Conservation (phyloP, 2,113 vertebrate species). For the Microtus richardsoni region DNA sequence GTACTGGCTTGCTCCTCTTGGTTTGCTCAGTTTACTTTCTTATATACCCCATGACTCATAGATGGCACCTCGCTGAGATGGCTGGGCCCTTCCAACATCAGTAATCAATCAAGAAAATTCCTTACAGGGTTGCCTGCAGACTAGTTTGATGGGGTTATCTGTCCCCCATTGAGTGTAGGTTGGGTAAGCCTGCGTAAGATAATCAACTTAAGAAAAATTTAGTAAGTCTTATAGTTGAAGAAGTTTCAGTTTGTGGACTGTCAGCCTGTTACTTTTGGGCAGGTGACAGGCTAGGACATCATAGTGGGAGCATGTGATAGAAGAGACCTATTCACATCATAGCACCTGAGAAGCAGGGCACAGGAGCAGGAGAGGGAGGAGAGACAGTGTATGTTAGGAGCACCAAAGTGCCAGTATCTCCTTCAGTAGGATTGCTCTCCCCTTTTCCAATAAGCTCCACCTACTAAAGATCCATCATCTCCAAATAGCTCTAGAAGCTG, state of each 20-base stretch:
- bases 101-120: not conserved
- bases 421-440: not conserved
- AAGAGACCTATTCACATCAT: not conserved
- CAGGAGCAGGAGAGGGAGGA: not conserved
- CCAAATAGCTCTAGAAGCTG: not conserved
- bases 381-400: not conserved
- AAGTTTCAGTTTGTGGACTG: not conserved
- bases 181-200: not conserved
- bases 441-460: not conserved
- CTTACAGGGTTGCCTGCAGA: not conserved
- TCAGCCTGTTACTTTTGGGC: not conserved
- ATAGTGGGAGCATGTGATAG: not conserved
- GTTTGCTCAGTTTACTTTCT: not conserved
- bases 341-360: not conserved
- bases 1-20: not conserved
- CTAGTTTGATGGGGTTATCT: not conserved
- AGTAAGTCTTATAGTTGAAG: not conserved
- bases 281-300: not conserved
- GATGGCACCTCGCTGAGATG: not conserved
- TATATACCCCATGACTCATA: not conserved
- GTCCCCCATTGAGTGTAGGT: not conserved
- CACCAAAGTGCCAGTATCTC: not conserved
- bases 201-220: slow-evolving; percentile 6
- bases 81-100: not conserved
- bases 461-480: not conserved